Conservation (phyloP, 2,888 invertebrate species). For the Lathronympha strigana region DNA sequence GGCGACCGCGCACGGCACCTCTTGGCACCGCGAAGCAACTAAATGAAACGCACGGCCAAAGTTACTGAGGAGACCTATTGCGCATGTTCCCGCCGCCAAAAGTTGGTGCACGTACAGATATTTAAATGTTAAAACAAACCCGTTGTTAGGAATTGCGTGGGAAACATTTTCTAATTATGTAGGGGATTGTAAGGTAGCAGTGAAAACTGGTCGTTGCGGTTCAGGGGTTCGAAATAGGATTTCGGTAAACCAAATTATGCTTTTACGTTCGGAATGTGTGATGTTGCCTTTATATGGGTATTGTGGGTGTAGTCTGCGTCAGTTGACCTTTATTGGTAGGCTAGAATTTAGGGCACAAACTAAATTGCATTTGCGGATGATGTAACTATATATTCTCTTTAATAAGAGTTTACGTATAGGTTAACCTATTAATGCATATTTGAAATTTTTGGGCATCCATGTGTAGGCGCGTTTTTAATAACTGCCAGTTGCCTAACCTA, state of each 20-base stretch:
- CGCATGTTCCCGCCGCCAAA: slow-evolving; percentile 55
- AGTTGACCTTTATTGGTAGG: slow-evolving; percentile 13
- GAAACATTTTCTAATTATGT: slow-evolving; percentile 19
- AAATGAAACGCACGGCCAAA: slow-evolving; percentile 50
- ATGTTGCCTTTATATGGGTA: slow-evolving; percentile 20
- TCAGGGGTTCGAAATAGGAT: slow-evolving; percentile 23
- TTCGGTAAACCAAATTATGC: slow-evolving; percentile 26
- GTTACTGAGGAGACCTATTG: slow-evolving; percentile 58
- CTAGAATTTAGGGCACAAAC: not conserved
- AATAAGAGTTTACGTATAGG: too few species aligned
- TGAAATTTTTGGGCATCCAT: too few species aligned
- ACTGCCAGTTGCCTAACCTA: too few species aligned
- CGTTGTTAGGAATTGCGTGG: slow-evolving; percentile 1
- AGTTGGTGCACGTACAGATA: slow-evolving; percentile 49
- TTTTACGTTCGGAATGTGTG: slow-evolving; percentile 21
- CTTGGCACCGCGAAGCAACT: slow-evolving; percentile 65
- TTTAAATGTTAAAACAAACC: slow-evolving; percentile 43
- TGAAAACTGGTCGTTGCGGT: slow-evolving; percentile 19
- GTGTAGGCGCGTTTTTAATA: too few species aligned
- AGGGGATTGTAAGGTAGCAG: slow-evolving; percentile 9
- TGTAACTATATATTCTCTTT: not conserved
- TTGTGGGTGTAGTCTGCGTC: slow-evolving; percentile 19
- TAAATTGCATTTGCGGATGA: not conserved
- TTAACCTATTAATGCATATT: too few species aligned
- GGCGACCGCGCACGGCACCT: slow-evolving; percentile 57